Conservation (phyloP, 92 coral and sea anemone genomes). For the Zoanthus sociatus region DNA sequence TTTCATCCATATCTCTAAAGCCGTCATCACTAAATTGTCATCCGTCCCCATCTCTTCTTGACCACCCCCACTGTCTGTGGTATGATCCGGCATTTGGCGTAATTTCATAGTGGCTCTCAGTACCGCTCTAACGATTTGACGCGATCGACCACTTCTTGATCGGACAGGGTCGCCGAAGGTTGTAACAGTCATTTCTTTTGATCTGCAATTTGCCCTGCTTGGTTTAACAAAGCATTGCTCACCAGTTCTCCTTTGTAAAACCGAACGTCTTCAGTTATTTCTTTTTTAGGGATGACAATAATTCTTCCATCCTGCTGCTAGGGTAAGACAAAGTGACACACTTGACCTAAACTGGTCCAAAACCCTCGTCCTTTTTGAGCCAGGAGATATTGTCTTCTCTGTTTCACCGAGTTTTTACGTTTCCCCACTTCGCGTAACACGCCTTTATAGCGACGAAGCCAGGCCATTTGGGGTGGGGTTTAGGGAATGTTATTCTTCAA, state of each 20-base stretch:
- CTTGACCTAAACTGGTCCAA: constrained; percentile 7
- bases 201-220: constrained; percentile 3
- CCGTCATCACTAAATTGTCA: constrained; percentile 45
- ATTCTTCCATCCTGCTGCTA: background rate
- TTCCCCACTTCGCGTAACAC: constrained; percentile 48
- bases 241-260: constrained; percentile 26
- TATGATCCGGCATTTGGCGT: constrained; percentile 20
- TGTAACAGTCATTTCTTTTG: constrained; percentile 45
- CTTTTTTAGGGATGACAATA: background rate
- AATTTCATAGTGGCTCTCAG: constrained; percentile 36
- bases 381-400: constrained; percentile 19
- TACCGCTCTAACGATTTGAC: background rate
- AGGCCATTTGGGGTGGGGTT: constrained; percentile 37
- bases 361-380: constrained; percentile 34
- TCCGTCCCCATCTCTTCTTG: constrained; percentile 24
- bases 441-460: constrained; percentile 38
- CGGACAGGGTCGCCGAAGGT: background rate
- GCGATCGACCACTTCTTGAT: background rate
- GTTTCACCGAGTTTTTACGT: constrained; percentile 42
- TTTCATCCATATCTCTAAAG: constrained; percentile 54
- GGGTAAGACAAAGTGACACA: background rate
- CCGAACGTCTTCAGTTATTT: background rate
- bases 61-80: constrained; percentile 21
- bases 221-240: constrained; percentile 19
- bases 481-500: constrained; percentile 43